A percentile compares a stretch with the other conserved stretches of the same genome.
Evolutionary conservation across 1,140 invertebrate species (phyloP).

Genomic region (Oedothorax gibbosus): DNA sequence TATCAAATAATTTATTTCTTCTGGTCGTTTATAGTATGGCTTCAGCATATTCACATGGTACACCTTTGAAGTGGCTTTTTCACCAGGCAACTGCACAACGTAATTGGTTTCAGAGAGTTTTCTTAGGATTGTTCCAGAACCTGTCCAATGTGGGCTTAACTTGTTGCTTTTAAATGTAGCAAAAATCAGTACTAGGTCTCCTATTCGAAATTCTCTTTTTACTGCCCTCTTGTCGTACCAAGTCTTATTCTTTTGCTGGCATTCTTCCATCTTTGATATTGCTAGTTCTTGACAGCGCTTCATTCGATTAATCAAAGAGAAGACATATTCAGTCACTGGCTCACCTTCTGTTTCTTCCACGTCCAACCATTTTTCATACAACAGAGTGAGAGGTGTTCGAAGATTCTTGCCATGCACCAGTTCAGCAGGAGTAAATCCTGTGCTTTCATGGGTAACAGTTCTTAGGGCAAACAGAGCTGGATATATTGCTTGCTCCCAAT

Average conservation of each 20-base stretch:
- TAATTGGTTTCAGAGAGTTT: slow-evolving; percentile 17
- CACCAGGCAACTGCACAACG: background rate
- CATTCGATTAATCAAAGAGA: slow-evolving; percentile 9
- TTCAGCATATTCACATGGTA: slow-evolving; percentile 7
- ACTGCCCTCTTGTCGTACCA: slow-evolving; percentile 14
- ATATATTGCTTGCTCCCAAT: too few relatives aligned
- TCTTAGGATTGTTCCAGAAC: background rate
- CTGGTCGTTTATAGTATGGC: slow-evolving; percentile 2
- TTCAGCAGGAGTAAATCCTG: background rate
- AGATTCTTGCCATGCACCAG: slow-evolving; percentile 20
- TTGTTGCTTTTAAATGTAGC: background rate
- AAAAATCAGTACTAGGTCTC: background rate
- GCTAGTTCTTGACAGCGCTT: slow-evolving; percentile 30
- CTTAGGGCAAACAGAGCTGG: background rate
- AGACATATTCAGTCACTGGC: background rate
- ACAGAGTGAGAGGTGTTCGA: background rate
- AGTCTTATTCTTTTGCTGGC: background rate
- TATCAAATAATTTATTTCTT: background rate
- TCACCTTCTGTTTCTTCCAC: background rate
- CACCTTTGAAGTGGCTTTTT: background rate
- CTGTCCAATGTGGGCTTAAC: background rate
- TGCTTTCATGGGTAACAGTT: slow-evolving; percentile 30
- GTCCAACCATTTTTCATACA: slow-evolving; percentile 10
- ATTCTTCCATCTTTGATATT: background rate
- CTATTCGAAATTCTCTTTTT: background rate